Base-by-base conservation (phyloP, 2,113 vertebrate species). In the Sander vitreus region DNA sequence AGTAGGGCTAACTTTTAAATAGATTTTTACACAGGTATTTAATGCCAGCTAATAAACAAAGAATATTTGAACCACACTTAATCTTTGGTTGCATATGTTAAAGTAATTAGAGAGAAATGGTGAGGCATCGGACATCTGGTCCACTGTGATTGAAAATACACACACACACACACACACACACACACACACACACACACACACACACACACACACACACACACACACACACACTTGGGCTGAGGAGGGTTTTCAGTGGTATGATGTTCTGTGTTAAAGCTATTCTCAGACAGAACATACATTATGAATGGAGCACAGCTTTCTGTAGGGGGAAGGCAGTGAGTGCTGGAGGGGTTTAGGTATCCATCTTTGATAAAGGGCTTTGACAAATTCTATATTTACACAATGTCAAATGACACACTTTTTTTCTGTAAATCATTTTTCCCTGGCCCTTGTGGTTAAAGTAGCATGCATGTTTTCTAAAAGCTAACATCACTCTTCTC, bases 201-300 rank as follows among this genome's bases (percentile, higher is more conserved):
- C 30, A 5, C 30, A 30, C 30, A n/a, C n/a, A n/a, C n/a, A n/a
- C n/a, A n/a, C n/a, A n/a, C n/a, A n/a, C n/a, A n/a, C n/a, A n/a
- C n/a, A n/a, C n/a, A n/a, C n/a, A n/a, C n/a, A n/a, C n/a, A n/a
- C n/a, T 33, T 14, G 59, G n/a, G 39, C 51, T 69, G 75, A 80
- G 55, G 67, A 79, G 55, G 15, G 66, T 51, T 85, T 84, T 86
- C 81, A 80, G 66, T 33, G 72, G 78, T 89, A 78, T 66, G 70
- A 81, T 83, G 86, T 86, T 87, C 71, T 71, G 82, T 70, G 64
- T 83, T 85, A 64, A 80, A 92, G 90, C 91, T 94, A 94, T 95
- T 95, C 93, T 94, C 85, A 94, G 94, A 81, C 65, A 65, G 30
- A 18, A 74, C 87, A 94, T 95, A 83, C 86, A 96, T 96, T 93